Base-by-base conservation (phyloP, 1,140 invertebrate species). In the Portunus trituberculatus region DNA sequence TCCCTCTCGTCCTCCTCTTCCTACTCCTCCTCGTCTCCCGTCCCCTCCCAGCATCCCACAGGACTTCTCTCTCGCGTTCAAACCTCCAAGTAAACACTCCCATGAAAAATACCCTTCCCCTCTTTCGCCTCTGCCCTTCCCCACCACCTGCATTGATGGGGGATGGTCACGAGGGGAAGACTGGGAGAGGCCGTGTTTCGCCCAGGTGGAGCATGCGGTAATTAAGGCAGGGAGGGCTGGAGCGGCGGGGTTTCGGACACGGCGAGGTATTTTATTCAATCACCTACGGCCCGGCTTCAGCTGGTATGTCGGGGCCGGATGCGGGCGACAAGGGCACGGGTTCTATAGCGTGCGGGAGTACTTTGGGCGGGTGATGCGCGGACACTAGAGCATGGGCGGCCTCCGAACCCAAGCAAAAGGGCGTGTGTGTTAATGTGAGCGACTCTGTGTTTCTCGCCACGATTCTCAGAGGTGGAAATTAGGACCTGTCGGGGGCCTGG, bases 211-310 rank as follows among this genome's bases (percentile, higher is more conserved):
- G 16, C 8, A 0, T 90, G 25, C 29, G 88, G 87, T 28, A 48
- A 45, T 45, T 46, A 52, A 10, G 88, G 25, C 52, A 39, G n/a
- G 31, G 6, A 31, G 67, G 67, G 67, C 67, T 12, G 67, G 20
- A 20, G n/a, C 67, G 6, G 29, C 28, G 31, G 46, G 93, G 84
- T 89, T 59, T 89, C 93, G 86, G 52, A 94, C 93, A 67, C 46
- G 86, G 48, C 32, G 16, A 86, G 93, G 93, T 94, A 94, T 94
- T 94, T 94, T 94, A 94, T 94, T 94, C 93, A 94, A 94, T 94
- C 93, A 89, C 93, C 93, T 89, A 67, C 88, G 86, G 86, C 93
- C 93, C 67, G 93, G 88, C 93, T 94, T 59, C 84, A 67, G 93
- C 46, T 89, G 86, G 93, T 89, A 94, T 94, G 93, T 67, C 83